Conservation (phyloP, 2,797 vertebrate species). For the Chiloscyllium punctatum region DNA sequence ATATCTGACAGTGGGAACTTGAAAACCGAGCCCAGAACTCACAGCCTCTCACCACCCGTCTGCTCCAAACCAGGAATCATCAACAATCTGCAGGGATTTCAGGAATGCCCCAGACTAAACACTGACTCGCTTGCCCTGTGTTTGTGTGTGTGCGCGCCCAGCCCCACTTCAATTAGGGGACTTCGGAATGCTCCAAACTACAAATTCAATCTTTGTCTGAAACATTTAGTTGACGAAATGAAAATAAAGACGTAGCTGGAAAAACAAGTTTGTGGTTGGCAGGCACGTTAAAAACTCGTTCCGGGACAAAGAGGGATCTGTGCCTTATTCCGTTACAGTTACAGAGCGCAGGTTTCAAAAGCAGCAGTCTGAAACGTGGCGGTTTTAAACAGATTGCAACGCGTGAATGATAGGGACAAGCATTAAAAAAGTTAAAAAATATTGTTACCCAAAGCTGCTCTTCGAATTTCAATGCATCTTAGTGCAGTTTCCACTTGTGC, state of each 20-base stretch:
- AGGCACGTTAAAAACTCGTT: not conserved
- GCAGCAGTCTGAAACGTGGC: not conserved
- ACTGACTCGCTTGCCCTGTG: not conserved
- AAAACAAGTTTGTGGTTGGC: not conserved
- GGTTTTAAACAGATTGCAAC: not conserved
- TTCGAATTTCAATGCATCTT: not conserved
- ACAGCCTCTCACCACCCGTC: conserved; percentile 19
- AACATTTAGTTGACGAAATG: not conserved
- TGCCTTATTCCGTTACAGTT: not conserved
- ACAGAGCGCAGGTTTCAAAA: not conserved
- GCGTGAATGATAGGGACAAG: conserved; percentile 13
- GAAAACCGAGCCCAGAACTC: not conserved
- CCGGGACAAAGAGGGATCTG: conserved; percentile 12
- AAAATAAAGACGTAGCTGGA: not conserved
- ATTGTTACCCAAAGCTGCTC: not conserved
- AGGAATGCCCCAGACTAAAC: conserved; percentile 35
- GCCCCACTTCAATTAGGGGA: not conserved
- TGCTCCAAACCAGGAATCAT: conserved; percentile 7
- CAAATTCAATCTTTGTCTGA: not conserved
- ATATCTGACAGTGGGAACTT: conserved; percentile 42
- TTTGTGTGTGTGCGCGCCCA: no score
- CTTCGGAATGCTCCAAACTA: not conserved
- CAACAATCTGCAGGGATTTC: conserved; percentile 36
- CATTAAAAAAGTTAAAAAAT: not conserved
- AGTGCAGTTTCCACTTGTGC: not conserved